A percentile compares a stretch with the other conserved stretches of the same genome.
Conservation (phyloP, 2,888 invertebrate genomes). For the Pantelozetes paolii region DNA sequence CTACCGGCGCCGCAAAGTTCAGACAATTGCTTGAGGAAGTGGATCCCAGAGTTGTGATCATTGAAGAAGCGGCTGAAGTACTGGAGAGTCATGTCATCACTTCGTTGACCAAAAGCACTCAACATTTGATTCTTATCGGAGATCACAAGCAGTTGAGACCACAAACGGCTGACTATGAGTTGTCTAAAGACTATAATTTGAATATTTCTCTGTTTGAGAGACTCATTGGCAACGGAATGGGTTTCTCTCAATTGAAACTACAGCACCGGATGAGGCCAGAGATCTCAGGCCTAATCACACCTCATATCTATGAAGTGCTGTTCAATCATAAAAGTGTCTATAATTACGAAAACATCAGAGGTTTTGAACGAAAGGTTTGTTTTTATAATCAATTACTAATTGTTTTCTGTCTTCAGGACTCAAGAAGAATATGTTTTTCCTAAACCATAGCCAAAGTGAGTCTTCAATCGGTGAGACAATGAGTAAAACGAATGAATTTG, state of each 20-base stretch:
- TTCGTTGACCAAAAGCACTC: conserved; percentile 65
- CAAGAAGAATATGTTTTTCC: conserved; percentile 41
- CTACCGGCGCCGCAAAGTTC: conserved; percentile 68
- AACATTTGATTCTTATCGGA: conserved; percentile 73
- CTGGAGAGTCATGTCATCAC: conserved; percentile 77
- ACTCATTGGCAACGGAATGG: conserved; percentile 50
- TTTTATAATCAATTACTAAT: too few species aligned
- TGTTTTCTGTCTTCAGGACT: conserved; percentile 49
- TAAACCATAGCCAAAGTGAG: neutral
- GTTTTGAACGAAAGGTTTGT: too few species aligned
- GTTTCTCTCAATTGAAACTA: conserved; percentile 50
- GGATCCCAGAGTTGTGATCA: conserved; percentile 61
- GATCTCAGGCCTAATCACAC: conserved; percentile 51
- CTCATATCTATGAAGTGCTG: conserved; percentile 51
- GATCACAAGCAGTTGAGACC: conserved; percentile 57
- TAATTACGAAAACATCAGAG: conserved; percentile 49
- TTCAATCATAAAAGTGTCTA: conserved; percentile 48
- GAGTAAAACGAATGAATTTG: conserved; percentile 49
- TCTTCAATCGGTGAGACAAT: conserved; percentile 29
- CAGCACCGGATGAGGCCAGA: conserved; percentile 55
- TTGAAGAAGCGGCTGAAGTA: conserved; percentile 86
- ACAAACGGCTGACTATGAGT: conserved; percentile 52
- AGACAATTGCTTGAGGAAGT: conserved; percentile 62
- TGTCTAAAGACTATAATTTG: conserved; percentile 53
- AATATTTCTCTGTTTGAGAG: conserved; percentile 54